A percentile compares a stretch with the other conserved stretches of the same genome.
These are phyloP conservation scores for Pentalonia nigronervosa DNA, from an alignment of 1,140 invertebrate species.

Conservation along the genomic window DNA sequence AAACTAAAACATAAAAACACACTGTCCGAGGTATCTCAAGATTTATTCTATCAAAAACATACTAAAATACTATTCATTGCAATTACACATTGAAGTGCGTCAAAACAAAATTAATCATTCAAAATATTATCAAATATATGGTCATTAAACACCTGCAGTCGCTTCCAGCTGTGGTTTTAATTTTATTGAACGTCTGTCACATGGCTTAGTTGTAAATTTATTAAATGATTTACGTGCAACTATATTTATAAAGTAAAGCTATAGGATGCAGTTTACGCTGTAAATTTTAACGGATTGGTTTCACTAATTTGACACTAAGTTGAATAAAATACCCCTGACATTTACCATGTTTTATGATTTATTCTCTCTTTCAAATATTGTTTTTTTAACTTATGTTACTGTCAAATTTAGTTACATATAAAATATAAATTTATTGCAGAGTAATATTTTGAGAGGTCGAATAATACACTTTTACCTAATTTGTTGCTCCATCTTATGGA, in stretches of 20 bases:
- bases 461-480: background rate
- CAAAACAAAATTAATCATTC: background rate
- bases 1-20: background rate
- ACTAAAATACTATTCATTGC: background rate
- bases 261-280: background rate
- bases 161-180: background rate
- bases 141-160: background rate
- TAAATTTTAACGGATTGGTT: background rate
- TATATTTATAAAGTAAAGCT: background rate
- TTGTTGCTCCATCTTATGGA: background rate
- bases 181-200: background rate
- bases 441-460: background rate
- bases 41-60: background rate
- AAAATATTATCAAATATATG: background rate
- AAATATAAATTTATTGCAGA: background rate
- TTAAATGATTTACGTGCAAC: background rate
- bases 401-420: background rate
- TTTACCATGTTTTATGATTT: background rate
- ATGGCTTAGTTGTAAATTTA: background rate
- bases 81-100: background rate
- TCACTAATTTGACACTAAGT: slow-evolving; percentile 8
- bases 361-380: background rate
- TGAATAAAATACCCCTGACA: background rate
- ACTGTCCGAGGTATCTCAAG: background rate
- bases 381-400: background rate